Base-by-base conservation (phyloP, 2,113 vertebrate genomes). In the Sinocyclocheilus maitianheensis region DNA sequence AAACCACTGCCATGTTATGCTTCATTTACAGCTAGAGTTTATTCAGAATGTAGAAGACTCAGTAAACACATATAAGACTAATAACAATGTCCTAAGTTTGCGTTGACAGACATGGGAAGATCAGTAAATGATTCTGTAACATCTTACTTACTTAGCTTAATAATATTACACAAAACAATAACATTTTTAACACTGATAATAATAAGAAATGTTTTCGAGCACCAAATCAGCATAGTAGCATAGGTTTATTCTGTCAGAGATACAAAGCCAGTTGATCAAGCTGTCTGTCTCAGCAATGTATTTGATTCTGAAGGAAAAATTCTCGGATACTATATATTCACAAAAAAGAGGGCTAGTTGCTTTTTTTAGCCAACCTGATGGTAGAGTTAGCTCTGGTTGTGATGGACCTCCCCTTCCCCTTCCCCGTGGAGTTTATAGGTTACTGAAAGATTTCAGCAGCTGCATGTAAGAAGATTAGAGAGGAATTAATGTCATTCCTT, bases 401-500 rank as follows among this genome's bases (percentile, higher is more conserved):
- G 90, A 89, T 72, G 78, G 75, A 89, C 90, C 90, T 81, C 37
- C 92, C 89, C 90, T 69, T 87, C 43, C 81, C 86, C 90, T 65
- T 87, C 43, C 83, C 87, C 37, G 1, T 34, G 14, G 89, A 92
- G 92, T 95, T 95, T 94, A 92, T 94, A 93, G 95, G 94, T 95
- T 95, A 95, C 89, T 88, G 93, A 94, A 95, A 94, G 95, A 95
- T 95, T 95, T 94, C 91, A 92, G 90, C 93, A 91, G 92, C 91
- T 91, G 89, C 90, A 91, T 90, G 91, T 94, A 95, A 95, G 94
- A 94, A 94, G 95, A 95, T 95, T 95, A 95, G 91, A 80, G 93
- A 92, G 94, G 94, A 94, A 95, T 95, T 95, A 95, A 95, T 93
- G 91, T 91, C 93, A 94, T 94, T 95, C 94, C 93, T 95, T 95